Base-by-base conservation (phyloP, 2,888 invertebrate species). In the Phyllotreta striolata region DNA sequence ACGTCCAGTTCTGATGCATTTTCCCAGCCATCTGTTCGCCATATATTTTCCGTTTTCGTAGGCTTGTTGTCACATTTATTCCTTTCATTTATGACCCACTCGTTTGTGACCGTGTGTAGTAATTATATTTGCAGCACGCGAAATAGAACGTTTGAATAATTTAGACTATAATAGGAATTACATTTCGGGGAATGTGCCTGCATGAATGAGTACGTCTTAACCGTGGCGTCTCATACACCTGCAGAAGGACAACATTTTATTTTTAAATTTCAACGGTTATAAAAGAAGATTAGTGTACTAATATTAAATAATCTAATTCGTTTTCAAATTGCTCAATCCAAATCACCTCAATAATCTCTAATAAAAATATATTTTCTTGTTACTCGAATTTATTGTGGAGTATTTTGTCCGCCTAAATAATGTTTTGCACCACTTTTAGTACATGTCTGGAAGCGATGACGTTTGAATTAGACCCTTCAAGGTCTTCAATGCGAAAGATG, bases 121-220 rank as follows among this genome's bases (percentile, higher is more conserved):
- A 68, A 68, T 68, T 66, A 68, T 58, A 66, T 66, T 64, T 63
- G 40, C 64, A 63, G 46, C 43, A 52, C 49, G 59, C 57, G 54
- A 51, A 63, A 58, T 64, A 54, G 49, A 64, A 66, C 63, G 64
- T 68, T 63, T 61, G 57, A 68, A 68, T 63, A 58, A 66, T 63
- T 67, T 51, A 59, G 38, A 40, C 47, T 44, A 62, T 58, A 57
- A 62, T 60, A 55, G 63, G 51, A 66, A 66, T 62, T 64, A 64
- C 44, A 58, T 56, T 60, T 37, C 7, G 39, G 41, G 6, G 24
- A 49, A 38, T 24, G 41, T 58, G 41, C 10, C 9, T 12, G 14
- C 46, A 46, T 54, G 49, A 49, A 58, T 49, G 46, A 49, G 40
- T 49, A 40, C 41, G 5, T 41, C 6, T 40, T 8, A 41, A 37